These are phyloP conservation scores for Myzus persicae DNA, from an alignment of 1,140 invertebrate species.

Conservation along the genomic window DNA sequence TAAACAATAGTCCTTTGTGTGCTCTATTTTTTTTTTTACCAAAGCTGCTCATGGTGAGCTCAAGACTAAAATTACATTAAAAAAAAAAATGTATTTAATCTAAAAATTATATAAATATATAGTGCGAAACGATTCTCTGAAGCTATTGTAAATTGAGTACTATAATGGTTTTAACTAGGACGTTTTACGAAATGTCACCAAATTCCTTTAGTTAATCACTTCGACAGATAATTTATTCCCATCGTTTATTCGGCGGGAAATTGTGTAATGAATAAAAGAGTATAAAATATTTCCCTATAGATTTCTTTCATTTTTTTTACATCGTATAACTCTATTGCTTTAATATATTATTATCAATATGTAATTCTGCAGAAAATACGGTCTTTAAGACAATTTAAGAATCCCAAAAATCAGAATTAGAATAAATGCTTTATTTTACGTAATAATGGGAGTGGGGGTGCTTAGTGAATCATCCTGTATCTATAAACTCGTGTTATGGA, in stretches of 20 bases:
- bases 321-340: too few species aligned
- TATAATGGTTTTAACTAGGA: not conserved
- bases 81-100: too few species aligned
- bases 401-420: too few species aligned
- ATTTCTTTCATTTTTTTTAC: too few species aligned
- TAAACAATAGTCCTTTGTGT: slow-evolving; percentile 8
- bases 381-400: too few species aligned
- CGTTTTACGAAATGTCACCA: not conserved
- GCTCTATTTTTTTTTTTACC: not conserved
- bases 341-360: too few species aligned
- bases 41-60: not conserved
- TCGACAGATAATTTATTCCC: not conserved
- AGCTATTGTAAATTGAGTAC: not conserved
- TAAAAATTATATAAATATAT: slow-evolving; percentile 14
- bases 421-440: too few species aligned
- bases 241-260: not conserved
- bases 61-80: not conserved
- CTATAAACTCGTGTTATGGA: not conserved
- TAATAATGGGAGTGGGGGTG: too few species aligned
- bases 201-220: not conserved
- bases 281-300: too few species aligned
- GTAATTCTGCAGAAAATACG: too few species aligned
- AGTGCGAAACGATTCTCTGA: not conserved
- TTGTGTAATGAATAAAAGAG: not conserved
- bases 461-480: not conserved